These are phyloP conservation scores for Hypothenemus hampei DNA, from an alignment of 1,140 invertebrate genomes.

Conservation along the genomic window DNA sequence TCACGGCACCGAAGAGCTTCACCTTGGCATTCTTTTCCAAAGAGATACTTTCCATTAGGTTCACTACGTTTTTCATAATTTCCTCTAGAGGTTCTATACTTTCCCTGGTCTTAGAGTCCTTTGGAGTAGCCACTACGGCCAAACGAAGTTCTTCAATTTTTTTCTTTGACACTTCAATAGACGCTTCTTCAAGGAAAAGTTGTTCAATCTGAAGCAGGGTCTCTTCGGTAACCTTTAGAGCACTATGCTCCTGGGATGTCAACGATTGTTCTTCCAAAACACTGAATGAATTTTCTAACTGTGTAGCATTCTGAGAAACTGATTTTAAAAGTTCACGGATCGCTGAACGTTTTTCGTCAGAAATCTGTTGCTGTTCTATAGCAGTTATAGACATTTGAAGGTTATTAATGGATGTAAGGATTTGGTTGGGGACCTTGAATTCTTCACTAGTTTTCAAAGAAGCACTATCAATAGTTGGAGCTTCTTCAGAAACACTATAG, in stretches of 20 bases:
- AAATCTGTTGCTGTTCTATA: constrained; percentile 36
- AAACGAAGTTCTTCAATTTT: constrained; percentile 39
- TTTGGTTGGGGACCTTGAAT: background rate
- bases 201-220: constrained; percentile 33
- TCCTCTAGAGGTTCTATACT: constrained; percentile 40
- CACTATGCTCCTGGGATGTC: constrained; percentile 31
- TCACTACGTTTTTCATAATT: constrained; percentile 42
- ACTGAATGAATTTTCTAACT: constrained; percentile 13
- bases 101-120: constrained; percentile 35
- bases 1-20: constrained; percentile 13
- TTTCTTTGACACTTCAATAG: constrained; percentile 35
- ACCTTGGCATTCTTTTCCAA: constrained; percentile 13
- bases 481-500: background rate
- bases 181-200: constrained; percentile 22
- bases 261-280: constrained; percentile 6
- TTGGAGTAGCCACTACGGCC: constrained; percentile 34
- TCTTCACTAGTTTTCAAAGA: background rate
- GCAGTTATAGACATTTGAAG: constrained; percentile 34
- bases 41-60: constrained; percentile 40
- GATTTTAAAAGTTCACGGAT: constrained; percentile 52
- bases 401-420: constrained; percentile 16
- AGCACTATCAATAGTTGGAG: background rate
- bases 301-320: constrained; percentile 47
- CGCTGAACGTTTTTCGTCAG: constrained; percentile 37
- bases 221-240: constrained; percentile 32